Base-by-base conservation (phyloP, 2,113 vertebrate species). In the Apus apus region DNA sequence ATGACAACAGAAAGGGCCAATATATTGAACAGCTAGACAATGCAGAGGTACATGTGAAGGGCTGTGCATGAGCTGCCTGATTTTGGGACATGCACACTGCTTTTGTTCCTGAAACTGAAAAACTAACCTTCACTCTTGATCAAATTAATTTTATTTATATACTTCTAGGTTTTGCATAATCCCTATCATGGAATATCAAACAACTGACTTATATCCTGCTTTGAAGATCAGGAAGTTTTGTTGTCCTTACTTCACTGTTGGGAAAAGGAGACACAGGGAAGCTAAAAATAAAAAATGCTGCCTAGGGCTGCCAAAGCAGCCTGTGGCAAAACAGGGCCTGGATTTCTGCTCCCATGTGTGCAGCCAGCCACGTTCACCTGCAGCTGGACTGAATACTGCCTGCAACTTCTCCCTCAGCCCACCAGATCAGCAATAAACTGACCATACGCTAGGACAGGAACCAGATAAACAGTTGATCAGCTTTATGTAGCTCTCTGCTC, bases 261-360 rank as follows among this genome's bases (percentile, higher is more conserved):
- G 61, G 38, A 89, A 77, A 87, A 36, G 32, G 68, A 92, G 76
- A 90, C 27, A 84, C 9, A 20, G 60, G 23, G 80, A 94, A 91
- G 43, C n/a, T 79, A 92, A 83, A 95, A 88, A 76, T 58, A 79
- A 43, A 43, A 43, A 43, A 43, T 43, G 14, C n/a, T 56, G 15
- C 60, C 32, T 32, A 62, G 38, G 50, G 30, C 64, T 80, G 75
- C 61, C 82, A 87, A 51, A 78, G 43, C 57, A 89, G 81, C 27
- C 38, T 54, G 77, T 58, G 77, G 74, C 51, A 91, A 75, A 89
- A 68, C 0, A 79, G 38, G 60, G 81, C 75, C 36, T 22, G 62
- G 65, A 53, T 74, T 91, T 75, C 57, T 78, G 43, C 50, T 87
- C 40, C 36, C 4, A 5, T 3, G 3, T 0, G 0, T 3, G 20